Base-by-base conservation (phyloP, 2,888 invertebrate species). In the Spisula solida region DNA sequence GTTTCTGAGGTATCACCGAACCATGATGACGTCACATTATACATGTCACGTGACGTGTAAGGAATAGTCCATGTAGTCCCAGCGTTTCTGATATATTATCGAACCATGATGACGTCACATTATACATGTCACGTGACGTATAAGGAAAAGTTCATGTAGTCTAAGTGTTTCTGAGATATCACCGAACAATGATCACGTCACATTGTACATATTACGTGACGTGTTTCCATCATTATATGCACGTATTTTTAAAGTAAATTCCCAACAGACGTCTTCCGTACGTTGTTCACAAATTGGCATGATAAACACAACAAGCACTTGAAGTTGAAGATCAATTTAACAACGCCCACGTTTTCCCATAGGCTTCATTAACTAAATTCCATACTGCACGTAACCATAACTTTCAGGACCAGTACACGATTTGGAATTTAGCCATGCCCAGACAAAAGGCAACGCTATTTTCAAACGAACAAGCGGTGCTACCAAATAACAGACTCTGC, bases 401-500 rank as follows among this genome's bases (percentile, higher is more conserved):
- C 12, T 51, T 41, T 51, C 51, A 14, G 16, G 1, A 51, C 2
- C 51, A 1, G 51, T 51, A 51, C 51, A 16, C 14, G 14, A 12
- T 12, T 8, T 51, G 51, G 51, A 51, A 51, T 51, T 51, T 51
- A 51, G 51, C 16, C 51, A 51, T 16, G 14, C 1, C 51, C 51
- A 51, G 14, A 51, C 14, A 16, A 4, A 51, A 16, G 14, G 51
- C 1, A 51, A 16, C 51, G 12, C 14, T 51, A 10, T 10, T 51
- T 51, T 16, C 51, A 4, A 51, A 51, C 51, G 14, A 12, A 16
- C 51, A 51, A 2, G 8, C 41, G 51, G 51, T 12, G 51, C 51
- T 82, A 91, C 91, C 91, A 95, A 79, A 95, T 93, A 10, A 90
- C 88, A 2, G 94, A 95, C 89, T 95, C 95, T 47, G 94, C 94